A percentile compares a stretch with the other conserved stretches of the same genome.
Conservation (phyloP, 2,113 vertebrate genomes). For the Aleadryas rufinucha region DNA sequence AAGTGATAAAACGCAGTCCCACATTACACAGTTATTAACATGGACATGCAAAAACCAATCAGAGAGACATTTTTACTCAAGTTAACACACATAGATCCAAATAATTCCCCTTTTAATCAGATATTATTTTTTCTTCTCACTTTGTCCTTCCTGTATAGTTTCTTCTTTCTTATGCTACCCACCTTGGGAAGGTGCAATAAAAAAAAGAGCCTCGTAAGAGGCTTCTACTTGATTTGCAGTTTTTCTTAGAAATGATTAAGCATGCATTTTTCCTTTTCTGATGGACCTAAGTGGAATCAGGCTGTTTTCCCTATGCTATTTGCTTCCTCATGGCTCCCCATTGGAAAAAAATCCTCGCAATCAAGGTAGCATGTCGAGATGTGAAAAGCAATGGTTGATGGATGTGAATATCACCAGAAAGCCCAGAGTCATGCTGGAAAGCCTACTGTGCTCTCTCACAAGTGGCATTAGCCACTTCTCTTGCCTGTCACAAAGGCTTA, state of each 20-base stretch:
- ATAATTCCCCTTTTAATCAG: not conserved
- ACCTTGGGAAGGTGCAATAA: not conserved
- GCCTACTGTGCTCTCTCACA: not conserved
- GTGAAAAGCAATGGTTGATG: not conserved
- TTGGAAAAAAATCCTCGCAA: not conserved
- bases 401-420: not conserved
- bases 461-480: not conserved
- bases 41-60: not conserved
- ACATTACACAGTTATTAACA: not conserved
- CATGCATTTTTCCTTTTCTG: not conserved
- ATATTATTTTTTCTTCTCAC: not conserved
- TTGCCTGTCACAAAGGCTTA: not conserved
- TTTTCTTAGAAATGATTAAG: not conserved
- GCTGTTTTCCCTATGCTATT: not conserved
- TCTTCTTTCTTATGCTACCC: not conserved
- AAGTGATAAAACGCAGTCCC: not conserved
- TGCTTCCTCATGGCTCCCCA: not conserved
- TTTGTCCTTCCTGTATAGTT: not conserved
- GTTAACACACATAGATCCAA: not conserved
- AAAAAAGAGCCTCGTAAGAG: not conserved
- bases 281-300: not conserved
- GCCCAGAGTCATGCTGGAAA: not conserved
- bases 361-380: not conserved
- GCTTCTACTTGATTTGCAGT: not conserved
- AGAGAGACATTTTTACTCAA: not conserved